Evolutionary conservation across 2,888 invertebrate genomes (phyloP).

Genomic region (Rhodophaea formosa): DNA sequence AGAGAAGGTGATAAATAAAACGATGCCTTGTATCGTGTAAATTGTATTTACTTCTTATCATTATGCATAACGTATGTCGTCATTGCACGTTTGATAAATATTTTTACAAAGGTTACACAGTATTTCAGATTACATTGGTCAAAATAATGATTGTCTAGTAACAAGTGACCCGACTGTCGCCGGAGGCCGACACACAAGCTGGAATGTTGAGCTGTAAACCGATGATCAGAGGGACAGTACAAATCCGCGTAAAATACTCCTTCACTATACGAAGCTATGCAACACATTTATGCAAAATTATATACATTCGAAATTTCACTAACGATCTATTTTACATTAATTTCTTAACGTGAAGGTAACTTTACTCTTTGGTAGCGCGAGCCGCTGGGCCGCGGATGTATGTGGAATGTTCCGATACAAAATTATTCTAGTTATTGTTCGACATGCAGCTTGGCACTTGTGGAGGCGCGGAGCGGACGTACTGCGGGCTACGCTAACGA

Average conservation of each 20-base stretch:
- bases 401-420: conserved; percentile 59
- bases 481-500: conserved; percentile 65
- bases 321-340: conserved; percentile 69
- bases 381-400: conserved; percentile 45
- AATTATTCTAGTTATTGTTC: conserved; percentile 57
- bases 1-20: conserved; percentile 55
- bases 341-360: conserved; percentile 75
- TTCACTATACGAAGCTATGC: conserved; percentile 59
- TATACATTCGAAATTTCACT: conserved; percentile 66
- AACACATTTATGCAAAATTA: conserved; percentile 70
- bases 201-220: conserved; percentile 53
- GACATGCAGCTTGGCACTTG: conserved; percentile 64
- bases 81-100: conserved; percentile 69
- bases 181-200: conserved; percentile 53
- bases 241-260: conserved; percentile 34
- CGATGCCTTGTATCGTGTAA: conserved; percentile 67
- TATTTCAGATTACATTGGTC: conserved; percentile 78
- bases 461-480: conserved; percentile 51
- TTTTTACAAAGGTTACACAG: conserved; percentile 78
- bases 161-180: conserved; percentile 38
- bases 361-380: conserved; percentile 79
- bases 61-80: conserved; percentile 71
- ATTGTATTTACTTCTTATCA: conserved; percentile 80
- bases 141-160: conserved; percentile 71
- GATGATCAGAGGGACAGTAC: conserved; percentile 25